Conservation (phyloP, 2,797 vertebrate genomes). For the Sciaenops ocellatus region DNA sequence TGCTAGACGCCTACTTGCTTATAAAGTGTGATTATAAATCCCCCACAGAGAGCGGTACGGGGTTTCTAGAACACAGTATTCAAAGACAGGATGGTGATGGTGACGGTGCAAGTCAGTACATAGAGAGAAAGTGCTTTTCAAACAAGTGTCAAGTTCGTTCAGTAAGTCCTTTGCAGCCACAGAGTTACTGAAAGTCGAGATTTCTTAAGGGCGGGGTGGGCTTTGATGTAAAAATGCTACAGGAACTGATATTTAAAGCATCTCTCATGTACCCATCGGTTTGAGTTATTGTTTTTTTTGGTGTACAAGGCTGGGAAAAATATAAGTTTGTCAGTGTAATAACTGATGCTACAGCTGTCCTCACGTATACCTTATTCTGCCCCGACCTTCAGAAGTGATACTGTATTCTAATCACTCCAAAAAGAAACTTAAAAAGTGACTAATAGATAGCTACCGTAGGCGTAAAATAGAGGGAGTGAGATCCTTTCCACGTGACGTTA, state of each 20-base stretch:
- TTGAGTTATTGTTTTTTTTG: conserved; percentile 41
- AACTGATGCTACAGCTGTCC: conserved; percentile 53
- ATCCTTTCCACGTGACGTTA: conserved; percentile 61
- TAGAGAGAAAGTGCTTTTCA: conserved; percentile 76
- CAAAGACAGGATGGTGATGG: conserved; percentile 63
- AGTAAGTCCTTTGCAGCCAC: conserved; percentile 60
- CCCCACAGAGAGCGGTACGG: conserved; percentile 64
- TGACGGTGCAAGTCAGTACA: conserved; percentile 66
- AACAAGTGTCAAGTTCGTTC: conserved; percentile 64
- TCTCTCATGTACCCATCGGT: conserved; percentile 46
- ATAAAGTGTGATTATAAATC: conserved; percentile 75
- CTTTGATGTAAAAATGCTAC: conserved; percentile 66
- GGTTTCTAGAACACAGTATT: conserved; percentile 70
- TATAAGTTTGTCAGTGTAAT: conserved; percentile 13
- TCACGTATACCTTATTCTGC: conserved; percentile 20
- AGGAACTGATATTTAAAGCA: conserved; percentile 45
- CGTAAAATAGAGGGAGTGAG: conserved; percentile 30
- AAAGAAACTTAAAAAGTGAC: conserved; percentile 43
- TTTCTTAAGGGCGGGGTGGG: conserved; percentile 17
- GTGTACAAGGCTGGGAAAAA: conserved; percentile 44
- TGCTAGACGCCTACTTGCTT: conserved; percentile 74
- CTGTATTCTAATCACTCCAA: conserved; percentile 46
- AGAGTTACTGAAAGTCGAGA: conserved; percentile 52
- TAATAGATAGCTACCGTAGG: conserved; percentile 52
- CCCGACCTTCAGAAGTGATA: conserved; percentile 30